phyloP scores from a whole-genome alignment of 1,140 invertebrate species.

The Bursaphelenchus mucronatus region DNA sequence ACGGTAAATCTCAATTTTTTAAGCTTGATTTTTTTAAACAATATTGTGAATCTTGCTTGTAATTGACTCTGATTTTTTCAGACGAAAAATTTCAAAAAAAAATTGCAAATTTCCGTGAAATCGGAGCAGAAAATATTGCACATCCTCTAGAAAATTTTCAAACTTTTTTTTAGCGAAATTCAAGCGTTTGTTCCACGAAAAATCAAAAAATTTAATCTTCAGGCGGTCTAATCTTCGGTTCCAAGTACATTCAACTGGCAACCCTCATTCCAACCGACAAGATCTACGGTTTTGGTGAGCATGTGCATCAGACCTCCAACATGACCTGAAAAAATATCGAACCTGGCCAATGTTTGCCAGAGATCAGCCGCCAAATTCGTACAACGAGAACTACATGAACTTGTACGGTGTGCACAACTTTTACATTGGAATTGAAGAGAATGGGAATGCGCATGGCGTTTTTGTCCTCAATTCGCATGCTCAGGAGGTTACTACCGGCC shows the following conservation, averaged over 20 bases:
- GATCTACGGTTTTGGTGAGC: constrained; percentile 63
- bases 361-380: constrained; percentile 61
- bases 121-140: no score
- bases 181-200: constrained; percentile 13
- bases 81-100: no score
- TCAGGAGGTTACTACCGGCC: constrained; percentile 59
- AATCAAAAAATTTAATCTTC: constrained; percentile 15
- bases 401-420: constrained; percentile 63
- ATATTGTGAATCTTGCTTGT: no score
- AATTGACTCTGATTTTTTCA: no score
- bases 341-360: constrained; percentile 61
- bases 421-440: constrained; percentile 65
- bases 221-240: constrained; percentile 54
- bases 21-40: no score
- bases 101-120: no score
- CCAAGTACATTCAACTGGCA: constrained; percentile 62
- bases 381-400: constrained; percentile 27
- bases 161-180: no score
- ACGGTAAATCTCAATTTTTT: no score
- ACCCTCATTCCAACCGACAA: constrained; percentile 58
- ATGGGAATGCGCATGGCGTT: constrained; percentile 65
- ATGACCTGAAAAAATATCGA: constrained; percentile 50
- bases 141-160: no score
- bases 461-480: constrained; percentile 65
- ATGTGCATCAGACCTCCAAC: constrained; percentile 56